Evolutionary conservation across 2,113 vertebrate species (phyloP).

Genomic region (Halichoerus grypus): DNA sequence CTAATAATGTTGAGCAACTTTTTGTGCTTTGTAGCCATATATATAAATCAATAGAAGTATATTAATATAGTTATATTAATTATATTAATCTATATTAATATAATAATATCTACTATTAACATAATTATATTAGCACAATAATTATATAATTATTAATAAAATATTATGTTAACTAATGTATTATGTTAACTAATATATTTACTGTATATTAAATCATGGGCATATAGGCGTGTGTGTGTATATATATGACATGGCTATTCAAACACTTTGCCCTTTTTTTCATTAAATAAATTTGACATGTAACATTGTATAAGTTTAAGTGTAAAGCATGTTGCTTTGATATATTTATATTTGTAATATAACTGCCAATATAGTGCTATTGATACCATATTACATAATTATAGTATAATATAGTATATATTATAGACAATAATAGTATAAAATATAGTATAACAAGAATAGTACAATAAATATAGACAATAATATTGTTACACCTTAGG

Average conservation of each 20-base stretch:
- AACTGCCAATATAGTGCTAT: neutral
- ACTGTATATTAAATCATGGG: neutral
- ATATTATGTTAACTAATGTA: neutral
- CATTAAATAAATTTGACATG: neutral
- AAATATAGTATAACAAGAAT: too few relatives aligned
- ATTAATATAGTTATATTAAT: neutral
- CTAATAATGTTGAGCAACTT: neutral
- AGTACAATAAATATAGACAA: too few relatives aligned
- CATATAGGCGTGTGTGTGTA: neutral
- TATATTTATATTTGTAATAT: neutral
- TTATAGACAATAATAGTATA: neutral
- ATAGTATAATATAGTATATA: neutral
- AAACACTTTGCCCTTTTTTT: neutral
- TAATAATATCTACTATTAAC: neutral
- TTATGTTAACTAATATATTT: neutral
- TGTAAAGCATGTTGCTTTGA: neutral
- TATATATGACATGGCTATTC: neutral
- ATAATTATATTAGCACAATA: neutral
- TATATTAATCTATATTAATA: neutral
- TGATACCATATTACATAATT: neutral
- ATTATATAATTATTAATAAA: neutral
- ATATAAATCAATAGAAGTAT: neutral
- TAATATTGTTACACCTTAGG: neutral
- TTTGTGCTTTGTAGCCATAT: neutral
- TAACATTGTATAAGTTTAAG: neutral